Evolutionary conservation across 1,140 invertebrate genomes (phyloP).

Genomic region (Papilio machaon): DNA sequence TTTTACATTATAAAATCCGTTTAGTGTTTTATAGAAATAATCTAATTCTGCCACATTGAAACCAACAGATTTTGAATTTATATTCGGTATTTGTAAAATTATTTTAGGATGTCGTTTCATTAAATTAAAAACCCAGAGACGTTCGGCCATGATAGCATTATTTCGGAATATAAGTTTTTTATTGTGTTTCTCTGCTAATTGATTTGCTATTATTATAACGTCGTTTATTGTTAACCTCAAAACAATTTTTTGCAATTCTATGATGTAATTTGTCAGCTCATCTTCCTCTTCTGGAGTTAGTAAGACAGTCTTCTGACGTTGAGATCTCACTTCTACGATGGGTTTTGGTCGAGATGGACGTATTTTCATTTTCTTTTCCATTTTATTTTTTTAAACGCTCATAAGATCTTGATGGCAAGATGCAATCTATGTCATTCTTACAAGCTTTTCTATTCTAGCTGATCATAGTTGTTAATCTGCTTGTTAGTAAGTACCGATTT

Average conservation of each 20-base stretch:
- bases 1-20: neutral
- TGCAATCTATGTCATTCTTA: neutral
- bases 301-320: neutral
- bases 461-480: too few species aligned
- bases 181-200: neutral
- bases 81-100: neutral
- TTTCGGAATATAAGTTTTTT: neutral
- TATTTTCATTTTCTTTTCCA: neutral
- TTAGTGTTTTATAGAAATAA: neutral
- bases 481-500: too few species aligned
- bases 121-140: neutral
- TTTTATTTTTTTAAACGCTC: neutral
- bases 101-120: neutral
- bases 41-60: constrained; percentile 4
- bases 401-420: neutral
- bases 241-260: constrained; percentile 11
- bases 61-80: neutral
- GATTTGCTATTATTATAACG: neutral
- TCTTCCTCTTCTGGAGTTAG: neutral
- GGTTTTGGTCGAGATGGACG: neutral
- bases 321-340: neutral
- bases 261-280: neutral
- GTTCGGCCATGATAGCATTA: neutral
- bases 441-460: too few species aligned
- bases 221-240: constrained; percentile 13